Evolutionary conservation across 2,888 invertebrate genomes (phyloP), one percentile per base, ranked within the genome.

Genomic region (Trisateles emortualis): DNA sequence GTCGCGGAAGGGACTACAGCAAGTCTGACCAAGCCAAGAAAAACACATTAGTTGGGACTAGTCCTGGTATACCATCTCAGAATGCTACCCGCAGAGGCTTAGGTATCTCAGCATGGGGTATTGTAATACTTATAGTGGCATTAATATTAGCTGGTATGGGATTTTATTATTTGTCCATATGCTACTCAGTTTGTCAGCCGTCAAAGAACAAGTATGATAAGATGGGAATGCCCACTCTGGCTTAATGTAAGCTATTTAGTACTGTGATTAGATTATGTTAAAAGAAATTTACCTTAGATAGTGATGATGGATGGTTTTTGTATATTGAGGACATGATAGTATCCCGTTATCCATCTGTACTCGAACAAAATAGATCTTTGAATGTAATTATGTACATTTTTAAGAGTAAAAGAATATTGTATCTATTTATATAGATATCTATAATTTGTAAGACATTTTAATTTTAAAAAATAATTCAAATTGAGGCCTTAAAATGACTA

Each of bases 41-140:
- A 0, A 84, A 84, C 47, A 72, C 81, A 2, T 68, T 79, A 6
- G 64, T 60, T 11, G 84, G 84, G 2, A 73, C 79, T n/a, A 78
- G 81, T 19, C 51, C 79, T 16, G 83, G 84, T 3, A 57, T 81
- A 11, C 78, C 86, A 2, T 67, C 79, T 4, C 83, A 87, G 52
- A 77, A 76, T 32, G 39, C 81, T 1, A 71, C 83, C 0, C 75
- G 86, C 32, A 78, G 79, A 74, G 91, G 93, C 11, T 65, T 92
- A n/a, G 93, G 93, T 3, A 84, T 95, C 29, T 95, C 95, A 0
- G 95, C 95, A 0, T 95, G 95, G 94, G 95, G 95, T 14, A 94
- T 95, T 22, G 93, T 95, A 9, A 81, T 88, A n/a, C 69, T 95
- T 8, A 81, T 94, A 51, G 76, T 94, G 9, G 84, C 88, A 0